A percentile compares a stretch with the other conserved stretches of the same genome.
phyloP scores from a whole-genome alignment of 64 coral and sea anemone genomes.

The Montipora foliosa region DNA sequence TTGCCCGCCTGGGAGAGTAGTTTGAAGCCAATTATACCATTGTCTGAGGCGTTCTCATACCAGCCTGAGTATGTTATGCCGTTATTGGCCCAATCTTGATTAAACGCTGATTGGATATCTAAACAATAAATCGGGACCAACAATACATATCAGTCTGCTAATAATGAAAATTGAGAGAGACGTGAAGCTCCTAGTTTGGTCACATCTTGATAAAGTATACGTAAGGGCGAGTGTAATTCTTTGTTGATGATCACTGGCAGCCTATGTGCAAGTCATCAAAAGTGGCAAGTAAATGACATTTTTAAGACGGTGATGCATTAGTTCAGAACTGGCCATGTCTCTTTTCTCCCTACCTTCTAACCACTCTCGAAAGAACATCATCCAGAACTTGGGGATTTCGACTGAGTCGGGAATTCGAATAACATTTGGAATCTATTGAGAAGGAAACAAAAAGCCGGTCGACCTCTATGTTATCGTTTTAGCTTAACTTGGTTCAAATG shows the following conservation, averaged over 20 bases:
- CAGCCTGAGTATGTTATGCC: slow-evolving; percentile 67
- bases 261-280: no score
- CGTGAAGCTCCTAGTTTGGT: no score
- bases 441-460: neutral
- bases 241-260: no score
- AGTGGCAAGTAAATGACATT: no score
- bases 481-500: neutral
- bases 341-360: slow-evolving; percentile 76
- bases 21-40: slow-evolving; percentile 85
- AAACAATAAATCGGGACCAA: neutral
- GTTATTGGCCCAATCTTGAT: slow-evolving; percentile 82
- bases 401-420: slow-evolving; percentile 83
- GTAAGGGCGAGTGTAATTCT: no score
- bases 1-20: slow-evolving; percentile 75
- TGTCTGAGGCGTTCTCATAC: slow-evolving; percentile 62
- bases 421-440: slow-evolving; percentile 77
- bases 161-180: no score
- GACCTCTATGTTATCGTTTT: neutral
- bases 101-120: slow-evolving; percentile 90
- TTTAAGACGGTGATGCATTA: neutral
- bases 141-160: neutral
- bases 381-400: slow-evolving; percentile 86
- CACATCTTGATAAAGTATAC: no score
- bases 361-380: slow-evolving; percentile 92
- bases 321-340: neutral